Evolutionary conservation across 2,888 invertebrate species (phyloP).

Genomic region (Glaucopsyche alexis): DNA sequence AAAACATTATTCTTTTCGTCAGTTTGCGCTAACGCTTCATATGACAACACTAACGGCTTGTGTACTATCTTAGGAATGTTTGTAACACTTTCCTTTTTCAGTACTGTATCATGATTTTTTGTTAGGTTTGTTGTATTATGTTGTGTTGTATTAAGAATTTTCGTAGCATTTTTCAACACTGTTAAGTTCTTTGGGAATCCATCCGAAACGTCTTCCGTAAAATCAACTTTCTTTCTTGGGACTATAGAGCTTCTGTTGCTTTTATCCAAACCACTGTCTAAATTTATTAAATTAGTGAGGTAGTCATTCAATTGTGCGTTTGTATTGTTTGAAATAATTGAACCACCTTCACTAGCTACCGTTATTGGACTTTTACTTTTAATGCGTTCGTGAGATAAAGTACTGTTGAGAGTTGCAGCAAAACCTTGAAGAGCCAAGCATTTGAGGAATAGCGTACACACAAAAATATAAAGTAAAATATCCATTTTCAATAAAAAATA

Average conservation of each 20-base stretch:
- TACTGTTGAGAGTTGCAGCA: not conserved
- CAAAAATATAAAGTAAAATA: not conserved
- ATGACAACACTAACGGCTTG: constrained; percentile 58
- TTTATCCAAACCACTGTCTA: constrained; percentile 51
- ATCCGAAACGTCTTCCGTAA: constrained; percentile 37
- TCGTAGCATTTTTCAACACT: constrained; percentile 31
- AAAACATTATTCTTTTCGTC: constrained; percentile 43
- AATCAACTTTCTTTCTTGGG: constrained; percentile 44
- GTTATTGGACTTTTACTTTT: constrained; percentile 46
- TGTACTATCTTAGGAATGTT: constrained; percentile 43
- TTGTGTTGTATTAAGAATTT: constrained; percentile 24
- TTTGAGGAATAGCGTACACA: not conserved
- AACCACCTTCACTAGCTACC: constrained; percentile 58
- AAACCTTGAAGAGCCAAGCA: constrained; percentile 11
- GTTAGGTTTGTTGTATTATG: not conserved
- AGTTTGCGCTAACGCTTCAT: constrained; percentile 52
- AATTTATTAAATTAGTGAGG: constrained; percentile 45
- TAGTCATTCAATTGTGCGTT: constrained; percentile 50
- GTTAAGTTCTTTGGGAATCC: constrained; percentile 32
- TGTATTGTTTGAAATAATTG: constrained; percentile 46
- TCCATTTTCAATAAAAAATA: constrained; percentile 8
- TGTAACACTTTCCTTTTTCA: constrained; percentile 33
- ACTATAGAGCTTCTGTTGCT: constrained; percentile 47
- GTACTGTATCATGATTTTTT: constrained; percentile 29
- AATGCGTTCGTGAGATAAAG: constrained; percentile 27